These are phyloP conservation scores for Sula dactylatra DNA, from an alignment of 2,113 vertebrate species.

Conservation along the genomic window DNA sequence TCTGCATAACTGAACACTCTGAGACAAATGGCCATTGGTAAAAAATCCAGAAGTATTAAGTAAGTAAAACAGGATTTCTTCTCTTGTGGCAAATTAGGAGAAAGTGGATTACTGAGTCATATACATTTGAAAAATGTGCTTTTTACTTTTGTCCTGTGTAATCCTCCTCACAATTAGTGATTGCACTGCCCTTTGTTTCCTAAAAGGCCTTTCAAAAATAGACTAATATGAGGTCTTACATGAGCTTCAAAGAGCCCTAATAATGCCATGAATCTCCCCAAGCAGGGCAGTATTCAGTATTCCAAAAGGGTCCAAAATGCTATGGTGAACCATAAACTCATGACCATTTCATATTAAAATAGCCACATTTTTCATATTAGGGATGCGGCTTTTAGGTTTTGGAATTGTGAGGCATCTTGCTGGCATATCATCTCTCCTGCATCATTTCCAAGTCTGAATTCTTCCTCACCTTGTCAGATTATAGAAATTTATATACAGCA, in stretches of 20 bases:
- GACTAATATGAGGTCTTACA: background rate
- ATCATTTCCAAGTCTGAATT: background rate
- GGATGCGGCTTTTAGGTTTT: background rate
- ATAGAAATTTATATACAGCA: background rate
- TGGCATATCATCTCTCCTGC: background rate
- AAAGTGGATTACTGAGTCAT: background rate
- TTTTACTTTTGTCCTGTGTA: background rate
- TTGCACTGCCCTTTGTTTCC: background rate
- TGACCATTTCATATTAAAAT: background rate
- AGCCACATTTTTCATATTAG: background rate
- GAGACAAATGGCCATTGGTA: background rate
- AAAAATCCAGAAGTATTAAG: background rate
- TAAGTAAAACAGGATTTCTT: background rate
- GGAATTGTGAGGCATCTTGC: background rate
- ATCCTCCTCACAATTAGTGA: background rate
- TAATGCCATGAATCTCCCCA: background rate
- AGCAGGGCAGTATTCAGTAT: background rate
- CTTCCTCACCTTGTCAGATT: background rate
- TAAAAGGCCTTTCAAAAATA: background rate
- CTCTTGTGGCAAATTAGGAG: background rate
- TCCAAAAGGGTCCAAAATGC: background rate
- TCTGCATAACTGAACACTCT: slow-evolving; percentile 6
- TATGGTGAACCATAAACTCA: fast-evolving
- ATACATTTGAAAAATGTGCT: background rate
- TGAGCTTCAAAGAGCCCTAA: background rate